Evolutionary conservation across 1,140 invertebrate species (phyloP).

Genomic region (Ylistrum balloti): DNA sequence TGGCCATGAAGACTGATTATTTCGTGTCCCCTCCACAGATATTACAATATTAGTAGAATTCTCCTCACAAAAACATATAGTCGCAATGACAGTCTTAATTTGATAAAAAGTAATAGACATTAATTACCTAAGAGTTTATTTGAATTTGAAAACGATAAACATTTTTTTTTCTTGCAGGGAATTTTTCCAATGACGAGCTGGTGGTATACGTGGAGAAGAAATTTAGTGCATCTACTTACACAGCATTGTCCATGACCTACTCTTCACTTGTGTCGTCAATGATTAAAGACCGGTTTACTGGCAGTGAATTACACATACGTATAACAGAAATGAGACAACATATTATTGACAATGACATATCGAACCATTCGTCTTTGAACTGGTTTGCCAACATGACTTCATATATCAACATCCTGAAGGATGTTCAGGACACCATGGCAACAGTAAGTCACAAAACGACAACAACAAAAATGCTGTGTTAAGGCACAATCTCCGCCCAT

Average conservation of each 20-base stretch:
- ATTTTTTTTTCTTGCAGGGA: neutral
- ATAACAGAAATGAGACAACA: neutral
- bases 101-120: too few relatives aligned
- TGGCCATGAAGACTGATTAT: too few relatives aligned
- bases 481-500: too few relatives aligned
- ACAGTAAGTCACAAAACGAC: neutral
- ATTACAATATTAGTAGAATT: too few relatives aligned
- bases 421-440: constrained; percentile 49
- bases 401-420: constrained; percentile 70
- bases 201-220: neutral
- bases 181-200: neutral
- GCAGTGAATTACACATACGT: neutral
- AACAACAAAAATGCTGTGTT: too few relatives aligned
- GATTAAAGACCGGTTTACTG: neutral
- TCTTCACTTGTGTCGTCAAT: neutral
- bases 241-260: neutral
- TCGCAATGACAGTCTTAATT: too few relatives aligned
- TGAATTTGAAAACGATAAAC: too few relatives aligned
- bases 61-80: too few relatives aligned
- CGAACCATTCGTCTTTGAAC: neutral
- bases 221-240: neutral
- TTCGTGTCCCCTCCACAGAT: too few relatives aligned
- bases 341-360: neutral
- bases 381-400: constrained; percentile 74
- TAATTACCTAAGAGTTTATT: too few relatives aligned